Base-by-base conservation (phyloP, 1,140 invertebrate genomes). In the Aporrectodea caliginosa region DNA sequence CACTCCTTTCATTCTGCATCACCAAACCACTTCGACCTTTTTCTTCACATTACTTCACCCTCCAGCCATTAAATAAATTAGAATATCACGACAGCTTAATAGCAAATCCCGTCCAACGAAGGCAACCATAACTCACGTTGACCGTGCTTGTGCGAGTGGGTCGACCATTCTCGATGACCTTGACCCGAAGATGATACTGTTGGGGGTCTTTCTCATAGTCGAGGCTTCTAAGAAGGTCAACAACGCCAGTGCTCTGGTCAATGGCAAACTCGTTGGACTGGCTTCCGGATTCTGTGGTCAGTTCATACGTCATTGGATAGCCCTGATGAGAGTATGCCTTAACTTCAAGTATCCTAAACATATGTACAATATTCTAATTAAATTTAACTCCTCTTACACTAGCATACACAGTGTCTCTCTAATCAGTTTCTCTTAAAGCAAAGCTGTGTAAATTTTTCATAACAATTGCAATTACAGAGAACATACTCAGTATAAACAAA, bases 161-260 rank as follows among this genome's bases (percentile, higher is more conserved):
- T 68, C 80, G 32, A 35, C 80, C 80, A 33, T 81, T 81, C 68
- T 81, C 80, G 29, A 81, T 69, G 34, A 73, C 80, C 70, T 79
- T 81, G 73, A 81, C 80, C 34, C 73, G 73, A 6, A 81, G 58
- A 32, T 79, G 77, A 58, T 79, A 81, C 78, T 79, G 80, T 29
- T 79, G 72, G 12, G 74, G 77, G 69, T 81, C 80, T 72, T 79
- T 79, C 70, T 81, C 80, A 69, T 81, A 81, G 70, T 81, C 80
- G 1, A 81, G 58, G 27, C 33, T 16, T 30, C 68, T 68, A n/a
- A 79, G 58, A 35, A 81, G 35, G 69, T 81, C 78, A n/a, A 81
- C 74, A n/a, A 79, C 74, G 16, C 80, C 80, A 16, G 72, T 81
- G 16, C 35, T 72, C 33, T 75, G 73, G 78, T 79, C 74, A 33